Base-by-base conservation (phyloP, 2,113 vertebrate species). In the Leptodactylus fuscus region DNA sequence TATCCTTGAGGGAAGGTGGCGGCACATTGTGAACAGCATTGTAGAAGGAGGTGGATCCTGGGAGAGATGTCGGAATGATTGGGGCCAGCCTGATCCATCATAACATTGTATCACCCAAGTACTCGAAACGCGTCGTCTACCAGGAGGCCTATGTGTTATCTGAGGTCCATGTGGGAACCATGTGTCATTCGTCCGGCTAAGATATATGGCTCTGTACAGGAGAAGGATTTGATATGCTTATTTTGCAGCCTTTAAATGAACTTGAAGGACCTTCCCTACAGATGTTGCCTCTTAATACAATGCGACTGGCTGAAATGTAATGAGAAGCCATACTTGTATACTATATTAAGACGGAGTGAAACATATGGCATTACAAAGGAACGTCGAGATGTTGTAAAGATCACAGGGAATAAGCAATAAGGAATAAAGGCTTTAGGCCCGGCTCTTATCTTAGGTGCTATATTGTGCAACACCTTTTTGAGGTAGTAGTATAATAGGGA, bases 211-310 rank as follows among this genome's bases (percentile, higher is more conserved):
- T 74, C 89, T 87, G 75, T 74, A 87, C 86, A 81, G 88, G 71
- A 77, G 87, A 81, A 88, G 87, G 88, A 86, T 88, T 91, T 88
- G 89, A 87, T 89, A 91, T 88, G 86, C 89, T 92, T 91, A 88
- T 89, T 89, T 91, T 93, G 89, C 89, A 92, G 88, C 74, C 87
- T 90, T 90, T 94, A 93, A 94, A 92, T 94, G 91, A 93, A 81
- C 90, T 92, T 89, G 88, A 87, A 85, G 85, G 88, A 82, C 89
- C 77, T 88, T 90, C 89, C 80, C 87, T 91, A 89, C 91, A 93
- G 90, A 92, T 92, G 91, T 90, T 91, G 87, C 83, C 90, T 89
- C 86, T 89, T 91, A 24, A 81, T 87, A 87, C 81, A 90, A 87
- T 90, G 87, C 91, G 88, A 89, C 90, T 88, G 86, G 88, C 86